Percentiles rank a stretch among this genome's conserved stretches.
Evolutionary conservation across 2,888 invertebrate species (phyloP).

Genomic region (Andrena trimmerana): DNA sequence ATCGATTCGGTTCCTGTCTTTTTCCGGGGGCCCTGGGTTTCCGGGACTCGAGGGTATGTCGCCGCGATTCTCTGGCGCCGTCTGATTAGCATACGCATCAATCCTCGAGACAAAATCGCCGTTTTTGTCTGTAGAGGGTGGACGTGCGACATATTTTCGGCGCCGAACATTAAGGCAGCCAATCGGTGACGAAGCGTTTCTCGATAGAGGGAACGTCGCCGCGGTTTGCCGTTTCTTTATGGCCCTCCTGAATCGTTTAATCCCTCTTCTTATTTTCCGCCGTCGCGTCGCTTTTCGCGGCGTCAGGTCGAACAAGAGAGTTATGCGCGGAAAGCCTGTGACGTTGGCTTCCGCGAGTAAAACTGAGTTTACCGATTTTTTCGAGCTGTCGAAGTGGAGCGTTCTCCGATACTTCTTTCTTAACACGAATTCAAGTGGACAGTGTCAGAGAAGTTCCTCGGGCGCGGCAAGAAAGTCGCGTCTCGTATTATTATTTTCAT

Average conservation of each 20-base stretch:
- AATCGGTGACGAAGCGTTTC: conserved; percentile 64
- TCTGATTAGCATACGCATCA: conserved; percentile 65
- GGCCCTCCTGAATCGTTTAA: neutral
- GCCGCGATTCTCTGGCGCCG: conserved; percentile 42
- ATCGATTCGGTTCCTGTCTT: conserved; percentile 20
- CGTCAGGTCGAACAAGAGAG: neutral
- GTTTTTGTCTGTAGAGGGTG: conserved; percentile 31
- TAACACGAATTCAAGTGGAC: neutral
- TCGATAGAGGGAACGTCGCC: conserved; percentile 46
- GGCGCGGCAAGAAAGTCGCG: too few relatives aligned
- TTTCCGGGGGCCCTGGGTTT: conserved; percentile 9
- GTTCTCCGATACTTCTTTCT: neutral
- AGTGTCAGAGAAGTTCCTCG: too few relatives aligned
- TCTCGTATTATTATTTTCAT: too few relatives aligned
- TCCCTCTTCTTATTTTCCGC: neutral
- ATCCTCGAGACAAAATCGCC: conserved; percentile 40
- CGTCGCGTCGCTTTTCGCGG: neutral
- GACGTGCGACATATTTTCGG: conserved; percentile 56
- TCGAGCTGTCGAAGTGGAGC: neutral
- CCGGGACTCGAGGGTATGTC: conserved; percentile 54
- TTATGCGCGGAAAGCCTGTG: neutral
- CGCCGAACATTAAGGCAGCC: conserved; percentile 42
- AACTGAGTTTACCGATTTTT: neutral
- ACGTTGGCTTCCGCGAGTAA: neutral
- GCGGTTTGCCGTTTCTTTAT: conserved; percentile 26